Percentiles rank a stretch among this genome's conserved stretches.
Conservation (phyloP, 2,113 vertebrate species). For the Tetrao urogallus region DNA sequence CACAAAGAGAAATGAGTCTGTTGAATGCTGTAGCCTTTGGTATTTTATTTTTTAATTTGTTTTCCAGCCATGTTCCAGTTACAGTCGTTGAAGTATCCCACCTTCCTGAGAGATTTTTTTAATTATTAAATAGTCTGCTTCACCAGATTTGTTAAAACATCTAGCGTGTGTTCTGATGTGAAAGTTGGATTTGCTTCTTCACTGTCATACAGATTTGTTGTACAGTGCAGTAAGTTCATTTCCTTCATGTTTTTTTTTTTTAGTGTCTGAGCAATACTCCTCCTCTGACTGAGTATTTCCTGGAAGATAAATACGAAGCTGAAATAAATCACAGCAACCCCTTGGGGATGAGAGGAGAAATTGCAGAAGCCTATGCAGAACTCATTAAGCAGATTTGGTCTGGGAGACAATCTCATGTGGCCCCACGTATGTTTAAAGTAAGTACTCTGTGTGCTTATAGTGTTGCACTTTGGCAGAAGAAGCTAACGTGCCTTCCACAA, state of each 20-base stretch:
- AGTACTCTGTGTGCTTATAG: slow-evolving; percentile 28
- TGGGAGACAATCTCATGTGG: slow-evolving; percentile 89
- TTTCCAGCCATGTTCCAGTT: neutral
- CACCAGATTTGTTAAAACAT: neutral
- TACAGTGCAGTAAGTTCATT: neutral
- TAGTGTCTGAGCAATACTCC: slow-evolving; percentile 96
- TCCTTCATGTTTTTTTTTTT: neutral
- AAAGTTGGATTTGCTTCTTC: neutral
- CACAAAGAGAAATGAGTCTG: neutral
- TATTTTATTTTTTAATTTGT: neutral
- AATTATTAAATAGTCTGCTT: neutral
- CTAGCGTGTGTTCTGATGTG: neutral
- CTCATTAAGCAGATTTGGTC: slow-evolving; percentile 98
- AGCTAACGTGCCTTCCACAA: neutral
- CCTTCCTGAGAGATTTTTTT: neutral
- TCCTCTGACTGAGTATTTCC: slow-evolving; percentile 93
- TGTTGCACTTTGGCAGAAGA: neutral
- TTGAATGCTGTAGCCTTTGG: neutral
- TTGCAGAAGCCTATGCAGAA: slow-evolving; percentile 95
- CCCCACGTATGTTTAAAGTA: slow-evolving; percentile 95
- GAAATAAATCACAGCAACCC: slow-evolving; percentile 97
- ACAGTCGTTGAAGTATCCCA: neutral
- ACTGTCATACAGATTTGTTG: neutral
- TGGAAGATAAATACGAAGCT: slow-evolving; percentile 91
- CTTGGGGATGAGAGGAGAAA: slow-evolving; percentile 97